Base-by-base conservation (phyloP, 2,797 vertebrate species). In the Pristis pectinata region DNA sequence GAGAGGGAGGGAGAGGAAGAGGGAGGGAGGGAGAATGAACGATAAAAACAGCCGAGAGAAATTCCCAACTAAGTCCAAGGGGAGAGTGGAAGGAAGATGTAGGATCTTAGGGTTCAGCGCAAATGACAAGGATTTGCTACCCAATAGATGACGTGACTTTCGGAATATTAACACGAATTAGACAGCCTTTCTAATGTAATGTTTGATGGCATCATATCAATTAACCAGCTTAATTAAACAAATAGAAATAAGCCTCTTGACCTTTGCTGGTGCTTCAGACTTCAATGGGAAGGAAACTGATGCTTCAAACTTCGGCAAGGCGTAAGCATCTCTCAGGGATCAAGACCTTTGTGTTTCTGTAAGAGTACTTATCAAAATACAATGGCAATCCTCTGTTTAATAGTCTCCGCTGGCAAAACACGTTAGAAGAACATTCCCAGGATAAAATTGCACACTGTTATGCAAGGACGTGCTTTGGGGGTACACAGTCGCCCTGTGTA, bases 151-250 rank as follows among this genome's bases (percentile, higher is more conserved):
- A 83, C 41, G 83, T 83, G 80, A 10, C 22, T 49, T 83, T 53
- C 44, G 9, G 27, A 24, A 10, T 53, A 44, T 49, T 83, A 83
- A 53, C 80, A 83, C 44, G 53, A 10, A 49, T 82, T 24, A 53
- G 80, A 24, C 80, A 49, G 82, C 80, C 80, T 22, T 24, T 3
- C 44, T 83, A 53, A 83, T 83, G 80, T 44, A 53, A 53, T 53
- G 41, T 49, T 82, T 83, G 49, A 83, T 49, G 80, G 80, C 30
- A 53, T 83, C 80, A 27, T 49, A 44, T 27, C 44, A 83, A 83
- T 83, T 83, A 83, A 83, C 24, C 44, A 83, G 44, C 44, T 83
- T 83, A 83, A 53, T 83, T 83, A 19, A 19, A 82, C 80, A 82
- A 83, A 49, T 49, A 44, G 44, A 49, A 27, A 53, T 53, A 53